Evolutionary conservation across 1,140 invertebrate species (phyloP).

Genomic region (Anastrepha obliqua): DNA sequence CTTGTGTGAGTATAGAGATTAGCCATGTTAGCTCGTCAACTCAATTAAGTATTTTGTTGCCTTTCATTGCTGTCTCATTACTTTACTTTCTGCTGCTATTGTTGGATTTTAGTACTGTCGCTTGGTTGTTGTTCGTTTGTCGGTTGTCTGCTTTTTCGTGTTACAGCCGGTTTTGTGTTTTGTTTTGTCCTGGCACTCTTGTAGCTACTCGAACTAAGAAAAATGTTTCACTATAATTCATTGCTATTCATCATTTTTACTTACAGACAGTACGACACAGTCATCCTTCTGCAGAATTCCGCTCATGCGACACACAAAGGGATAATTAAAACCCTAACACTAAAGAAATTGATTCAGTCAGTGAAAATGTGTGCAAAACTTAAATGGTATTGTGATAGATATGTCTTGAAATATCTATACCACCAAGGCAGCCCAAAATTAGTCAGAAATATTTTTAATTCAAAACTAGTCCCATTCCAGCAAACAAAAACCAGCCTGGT

Average conservation of each 20-base stretch:
- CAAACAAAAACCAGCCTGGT: too few species aligned
- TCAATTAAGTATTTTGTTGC: conserved; percentile 44
- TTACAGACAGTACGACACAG: neutral
- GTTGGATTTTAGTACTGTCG: neutral
- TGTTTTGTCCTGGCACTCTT: neutral
- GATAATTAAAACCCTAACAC: too few species aligned
- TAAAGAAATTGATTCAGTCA: too few species aligned
- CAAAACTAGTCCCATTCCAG: too few species aligned
- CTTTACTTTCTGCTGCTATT: neutral
- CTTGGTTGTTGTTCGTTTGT: neutral
- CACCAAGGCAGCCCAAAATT: too few species aligned
- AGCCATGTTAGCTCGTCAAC: conserved; percentile 31
- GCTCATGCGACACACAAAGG: too few species aligned
- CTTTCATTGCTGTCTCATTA: neutral
- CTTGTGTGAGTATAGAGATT: neutral
- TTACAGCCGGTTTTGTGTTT: too few species aligned
- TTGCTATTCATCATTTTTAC: neutral
- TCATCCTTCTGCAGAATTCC: too few species aligned
- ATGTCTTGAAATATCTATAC: too few species aligned
- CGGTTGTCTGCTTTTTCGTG: neutral
- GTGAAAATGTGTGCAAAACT: too few species aligned
- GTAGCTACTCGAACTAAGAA: neutral
- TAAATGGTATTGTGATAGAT: too few species aligned
- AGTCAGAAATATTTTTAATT: too few species aligned
- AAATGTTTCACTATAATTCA: neutral